Conservation (phyloP, 2,113 vertebrate species). For the Mus spicilegus region DNA sequence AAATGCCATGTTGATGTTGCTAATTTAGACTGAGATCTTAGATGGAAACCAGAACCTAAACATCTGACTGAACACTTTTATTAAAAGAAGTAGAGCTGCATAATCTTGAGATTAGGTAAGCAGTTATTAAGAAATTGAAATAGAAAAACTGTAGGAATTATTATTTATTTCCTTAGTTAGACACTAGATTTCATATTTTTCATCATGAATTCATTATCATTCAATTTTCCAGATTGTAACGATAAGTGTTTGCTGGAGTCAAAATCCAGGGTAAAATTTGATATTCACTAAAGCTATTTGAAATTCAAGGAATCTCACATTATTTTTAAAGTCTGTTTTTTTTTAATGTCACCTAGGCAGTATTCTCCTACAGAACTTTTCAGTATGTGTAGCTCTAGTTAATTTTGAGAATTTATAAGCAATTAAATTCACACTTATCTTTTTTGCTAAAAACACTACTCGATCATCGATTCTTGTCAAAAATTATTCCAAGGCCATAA, state of each 20-base stretch:
- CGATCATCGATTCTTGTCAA: constrained; percentile 54
- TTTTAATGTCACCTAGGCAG: background rate
- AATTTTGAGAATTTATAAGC: background rate
- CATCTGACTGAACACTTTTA: background rate
- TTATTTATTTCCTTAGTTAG: background rate
- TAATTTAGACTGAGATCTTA: background rate
- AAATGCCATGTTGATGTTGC: background rate
- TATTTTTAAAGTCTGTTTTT: background rate
- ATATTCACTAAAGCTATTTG: background rate
- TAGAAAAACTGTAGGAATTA: background rate
- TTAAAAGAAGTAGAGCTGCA: background rate
- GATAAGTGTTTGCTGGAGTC: background rate
- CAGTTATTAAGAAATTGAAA: background rate
- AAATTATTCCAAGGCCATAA: constrained; percentile 51
- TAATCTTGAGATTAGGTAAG: background rate
- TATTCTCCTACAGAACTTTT: background rate
- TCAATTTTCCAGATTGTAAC: background rate
- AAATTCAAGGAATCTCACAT: background rate
- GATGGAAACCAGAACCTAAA: background rate
- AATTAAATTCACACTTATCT: constrained; percentile 18
- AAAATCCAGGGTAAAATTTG: background rate
- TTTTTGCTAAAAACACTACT: constrained; percentile 44
- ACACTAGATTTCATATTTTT: background rate
- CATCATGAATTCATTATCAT: background rate
- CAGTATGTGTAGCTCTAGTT: background rate